A percentile compares a stretch with the other conserved stretches of the same genome.
phyloP scores from a whole-genome alignment of 2,113 vertebrate species.

The Clarias macrocephalus region DNA sequence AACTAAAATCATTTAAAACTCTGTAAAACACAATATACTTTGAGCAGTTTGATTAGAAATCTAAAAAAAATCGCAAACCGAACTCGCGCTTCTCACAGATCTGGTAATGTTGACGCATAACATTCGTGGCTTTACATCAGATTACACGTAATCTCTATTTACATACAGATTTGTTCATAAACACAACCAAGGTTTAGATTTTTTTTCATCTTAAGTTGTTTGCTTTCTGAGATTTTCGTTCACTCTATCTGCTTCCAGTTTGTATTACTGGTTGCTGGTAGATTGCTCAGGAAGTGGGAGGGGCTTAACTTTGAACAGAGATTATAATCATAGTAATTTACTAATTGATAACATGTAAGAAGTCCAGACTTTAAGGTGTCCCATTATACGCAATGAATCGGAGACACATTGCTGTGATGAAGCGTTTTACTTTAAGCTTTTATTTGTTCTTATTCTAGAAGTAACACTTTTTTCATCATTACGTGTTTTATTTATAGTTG shows the following conservation, averaged over 20 bases:
- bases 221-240: no score
- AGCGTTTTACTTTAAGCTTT: background rate
- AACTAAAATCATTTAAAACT: background rate
- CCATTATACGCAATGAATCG: no score
- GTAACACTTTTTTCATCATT: background rate
- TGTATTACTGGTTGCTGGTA: no score
- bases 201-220: background rate
- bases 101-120: background rate
- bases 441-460: background rate
- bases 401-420: no score
- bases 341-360: background rate
- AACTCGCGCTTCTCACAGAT: background rate
- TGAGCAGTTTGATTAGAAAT: background rate
- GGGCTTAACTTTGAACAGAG: background rate
- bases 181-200: background rate
- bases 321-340: background rate
- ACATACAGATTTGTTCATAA: background rate
- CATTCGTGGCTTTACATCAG: background rate
- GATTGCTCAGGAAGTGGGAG: background rate
- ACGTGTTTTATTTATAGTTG: background rate
- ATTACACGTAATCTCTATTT: background rate
- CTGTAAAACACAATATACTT: background rate
- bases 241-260: no score
- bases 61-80: background rate
- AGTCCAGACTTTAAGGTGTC: background rate